A percentile compares a stretch with the other conserved stretches of the same genome.
Conservation (phyloP, 2,888 invertebrate species). For the Drosophila picticornis region DNA sequence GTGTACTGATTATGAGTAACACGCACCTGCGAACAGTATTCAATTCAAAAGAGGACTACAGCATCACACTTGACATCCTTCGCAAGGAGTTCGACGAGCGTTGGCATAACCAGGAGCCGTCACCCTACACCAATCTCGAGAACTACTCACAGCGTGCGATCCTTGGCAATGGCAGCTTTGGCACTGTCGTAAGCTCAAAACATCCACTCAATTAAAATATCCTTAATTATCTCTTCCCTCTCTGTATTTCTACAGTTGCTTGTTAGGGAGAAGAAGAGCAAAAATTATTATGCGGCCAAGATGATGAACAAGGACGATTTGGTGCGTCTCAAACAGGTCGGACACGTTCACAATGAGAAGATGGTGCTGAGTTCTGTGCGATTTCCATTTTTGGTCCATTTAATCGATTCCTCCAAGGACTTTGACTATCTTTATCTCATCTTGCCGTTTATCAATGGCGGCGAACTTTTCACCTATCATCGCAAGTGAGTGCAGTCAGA, state of each 20-base stretch:
- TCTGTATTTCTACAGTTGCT: conserved; percentile 41
- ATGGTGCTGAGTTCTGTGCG: conserved; percentile 93
- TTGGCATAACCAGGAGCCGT: conserved; percentile 52
- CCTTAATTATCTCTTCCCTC: too few relatives aligned
- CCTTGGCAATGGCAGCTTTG: conserved; percentile 70
- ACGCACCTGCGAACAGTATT: conserved; percentile 35
- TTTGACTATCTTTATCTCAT: conserved; percentile 93
- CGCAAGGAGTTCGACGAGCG: conserved; percentile 62
- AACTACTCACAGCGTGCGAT: conserved; percentile 57
- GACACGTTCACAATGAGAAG: conserved; percentile 95
- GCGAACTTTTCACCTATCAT: conserved; percentile 94
- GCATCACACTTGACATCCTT: conserved; percentile 40
- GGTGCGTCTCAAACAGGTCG: conserved; percentile 94
- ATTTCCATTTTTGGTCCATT: conserved; percentile 94
- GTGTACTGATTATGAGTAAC: conserved; percentile 60
- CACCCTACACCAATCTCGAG: conserved; percentile 64
- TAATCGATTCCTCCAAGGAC: conserved; percentile 94
- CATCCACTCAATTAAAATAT: too few relatives aligned
- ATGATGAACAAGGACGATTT: conserved; percentile 94
- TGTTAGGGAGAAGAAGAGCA: conserved; percentile 67
- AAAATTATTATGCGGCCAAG: conserved; percentile 93
- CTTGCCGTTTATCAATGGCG: conserved; percentile 94
- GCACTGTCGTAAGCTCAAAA: conserved; percentile 63
- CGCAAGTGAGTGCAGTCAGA: conserved; percentile 86
- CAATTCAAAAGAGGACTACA: conserved; percentile 68